Percentiles rank a stretch among this genome's conserved stretches.
Conservation (phyloP, 1,140 invertebrate genomes). For the Acromyrmex charruanus region DNA sequence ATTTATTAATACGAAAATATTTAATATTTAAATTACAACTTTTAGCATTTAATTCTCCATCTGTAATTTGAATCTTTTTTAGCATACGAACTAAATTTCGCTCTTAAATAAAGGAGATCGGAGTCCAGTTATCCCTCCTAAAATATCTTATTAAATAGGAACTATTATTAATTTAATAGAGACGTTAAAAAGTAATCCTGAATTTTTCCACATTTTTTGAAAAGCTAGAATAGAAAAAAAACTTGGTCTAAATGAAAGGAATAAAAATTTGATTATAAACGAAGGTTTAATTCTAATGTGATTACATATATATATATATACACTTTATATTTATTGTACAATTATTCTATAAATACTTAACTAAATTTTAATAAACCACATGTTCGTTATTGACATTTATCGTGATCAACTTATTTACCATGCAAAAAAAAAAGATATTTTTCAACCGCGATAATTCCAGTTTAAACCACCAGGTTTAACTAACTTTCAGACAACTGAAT, state of each 20-base stretch:
- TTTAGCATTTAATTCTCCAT: not conserved
- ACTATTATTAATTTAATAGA: no score
- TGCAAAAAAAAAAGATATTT: constrained; percentile 12
- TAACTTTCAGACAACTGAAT: constrained; percentile 27
- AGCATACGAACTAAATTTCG: no score
- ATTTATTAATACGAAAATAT: not conserved
- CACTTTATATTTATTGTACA: not conserved
- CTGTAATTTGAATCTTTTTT: no score
- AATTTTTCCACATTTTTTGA: no score
- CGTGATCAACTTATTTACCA: not conserved
- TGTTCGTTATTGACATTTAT: not conserved
- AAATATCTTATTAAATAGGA: no score
- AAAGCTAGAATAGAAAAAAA: no score
- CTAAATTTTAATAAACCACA: not conserved
- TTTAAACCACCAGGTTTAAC: not conserved
- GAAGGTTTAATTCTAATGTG: not conserved
- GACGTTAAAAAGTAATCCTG: no score
- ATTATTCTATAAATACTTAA: not conserved
- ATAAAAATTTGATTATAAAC: no score
- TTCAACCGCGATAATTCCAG: constrained; percentile 13
- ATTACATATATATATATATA: not conserved
- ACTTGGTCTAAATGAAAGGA: no score
- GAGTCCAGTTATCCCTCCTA: no score
- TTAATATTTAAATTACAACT: not conserved
- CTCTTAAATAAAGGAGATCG: no score